Evolutionary conservation across 2,113 vertebrate species (phyloP).

Genomic region (Promerops cafer): DNA sequence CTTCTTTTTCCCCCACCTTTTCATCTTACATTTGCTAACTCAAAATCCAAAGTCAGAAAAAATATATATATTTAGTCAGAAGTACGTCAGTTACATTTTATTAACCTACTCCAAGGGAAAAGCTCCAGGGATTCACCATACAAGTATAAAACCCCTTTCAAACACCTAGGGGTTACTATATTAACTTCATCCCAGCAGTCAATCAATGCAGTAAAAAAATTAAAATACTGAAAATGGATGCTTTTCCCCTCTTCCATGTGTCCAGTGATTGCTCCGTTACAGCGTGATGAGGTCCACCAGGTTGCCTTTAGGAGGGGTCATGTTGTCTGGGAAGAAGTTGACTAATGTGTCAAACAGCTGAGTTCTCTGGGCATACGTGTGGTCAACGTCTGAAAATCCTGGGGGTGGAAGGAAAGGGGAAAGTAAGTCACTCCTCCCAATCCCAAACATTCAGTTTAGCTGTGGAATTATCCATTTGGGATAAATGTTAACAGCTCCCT

Average conservation of each 20-base stretch:
- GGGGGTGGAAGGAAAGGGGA: background rate
- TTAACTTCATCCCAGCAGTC: slow-evolving; percentile 58
- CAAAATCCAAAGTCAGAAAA: slow-evolving; percentile 71
- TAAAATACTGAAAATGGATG: slow-evolving; percentile 59
- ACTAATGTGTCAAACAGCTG: slow-evolving; percentile 97
- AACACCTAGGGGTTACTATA: slow-evolving; percentile 43
- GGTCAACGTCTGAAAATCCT: slow-evolving; percentile 97
- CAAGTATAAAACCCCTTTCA: slow-evolving; percentile 67
- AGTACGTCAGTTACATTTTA: slow-evolving; percentile 73
- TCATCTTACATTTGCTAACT: slow-evolving; percentile 42
- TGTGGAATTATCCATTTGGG: background rate
- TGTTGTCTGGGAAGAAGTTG: slow-evolving; percentile 98
- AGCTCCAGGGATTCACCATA: slow-evolving; percentile 61
- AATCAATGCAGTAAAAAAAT: slow-evolving; percentile 63
- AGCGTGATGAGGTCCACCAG: slow-evolving; percentile 97
- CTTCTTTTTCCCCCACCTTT: background rate
- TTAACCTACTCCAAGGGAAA: slow-evolving; percentile 71
- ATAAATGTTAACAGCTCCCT: background rate
- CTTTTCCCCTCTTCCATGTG: slow-evolving; percentile 25
- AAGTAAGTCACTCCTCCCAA: background rate
- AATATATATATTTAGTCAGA: slow-evolving; percentile 70
- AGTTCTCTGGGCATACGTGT: slow-evolving; percentile 95
- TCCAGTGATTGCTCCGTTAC: slow-evolving; percentile 68
- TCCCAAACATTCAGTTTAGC: background rate
- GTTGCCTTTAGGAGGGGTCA: slow-evolving; percentile 98